Base-by-base conservation (phyloP, 2,797 vertebrate genomes). In the Leptatherina wallacei region DNA sequence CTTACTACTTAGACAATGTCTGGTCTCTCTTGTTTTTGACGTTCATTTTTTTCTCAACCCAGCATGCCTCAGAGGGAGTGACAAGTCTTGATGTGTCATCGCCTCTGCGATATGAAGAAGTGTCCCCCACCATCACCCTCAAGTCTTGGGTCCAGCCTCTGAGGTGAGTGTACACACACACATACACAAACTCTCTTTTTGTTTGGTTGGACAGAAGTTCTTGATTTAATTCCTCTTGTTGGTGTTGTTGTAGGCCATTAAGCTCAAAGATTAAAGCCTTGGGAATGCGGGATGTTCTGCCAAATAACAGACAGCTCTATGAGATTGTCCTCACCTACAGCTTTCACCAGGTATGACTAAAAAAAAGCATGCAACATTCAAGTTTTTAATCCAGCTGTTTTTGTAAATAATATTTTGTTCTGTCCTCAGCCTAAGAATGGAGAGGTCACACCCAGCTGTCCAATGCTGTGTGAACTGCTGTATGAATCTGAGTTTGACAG, bases 401-500 rank as follows among this genome's bases (percentile, higher is more conserved):
- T 0, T 72, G 20, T 22, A 49, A 2, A 74, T 44, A 2, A 9
- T 60, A 0, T 38, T 58, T 14, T 72, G 14, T 42, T 73, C 9
- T 64, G 2, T 76, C 57, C 78, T 69, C 83, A 99, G 98, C 97
- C 97, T 8, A 99, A 99, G 90, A 97, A 95, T 81, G 98, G 98
- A 27, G 98, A 99, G 87, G 96, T 99, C 61, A 99, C 97, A 27
- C 97, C 98, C 65, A 99, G 98, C 90, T 99, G 98, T 77, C 98
- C 98, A 0, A 91, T 97, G 76, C 95, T 99, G 63, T 99, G 97
- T 92, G 98, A 99, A 87, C 88, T 99, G 59, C 80, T 99, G 5
- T 99, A 99, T 0, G 98, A 99, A 90, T 99, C 98, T 1, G 98
- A 99, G 93, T 99, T 96, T 88, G 98, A 99, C 93, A 98, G 97